Conservation (phyloP, 1,140 invertebrate species). For the Anastrepha obliqua region DNA sequence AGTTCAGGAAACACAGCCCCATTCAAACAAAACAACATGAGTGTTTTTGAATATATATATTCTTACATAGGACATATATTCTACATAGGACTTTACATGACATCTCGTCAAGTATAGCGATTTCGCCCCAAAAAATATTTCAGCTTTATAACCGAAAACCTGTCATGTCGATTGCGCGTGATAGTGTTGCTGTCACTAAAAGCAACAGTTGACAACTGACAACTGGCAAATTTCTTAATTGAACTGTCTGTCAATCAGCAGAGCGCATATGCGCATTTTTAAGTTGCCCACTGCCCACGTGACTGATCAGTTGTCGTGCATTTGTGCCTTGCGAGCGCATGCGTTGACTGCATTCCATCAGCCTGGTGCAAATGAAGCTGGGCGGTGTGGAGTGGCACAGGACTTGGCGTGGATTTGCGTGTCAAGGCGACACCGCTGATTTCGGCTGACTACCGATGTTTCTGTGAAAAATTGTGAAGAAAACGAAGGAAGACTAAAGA, state of each 20-base stretch:
- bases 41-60: too few species aligned
- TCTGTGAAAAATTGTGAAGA: background rate
- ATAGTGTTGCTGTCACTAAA: conserved; percentile 30
- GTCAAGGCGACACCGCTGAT: background rate
- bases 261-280: conserved; percentile 12
- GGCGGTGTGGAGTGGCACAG: background rate
- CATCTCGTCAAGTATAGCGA: too few species aligned
- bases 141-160: too few species aligned
- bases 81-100: too few species aligned
- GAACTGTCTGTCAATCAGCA: conserved; percentile 49
- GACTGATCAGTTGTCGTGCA: background rate
- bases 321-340: conserved; percentile 2
- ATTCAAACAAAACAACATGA: too few species aligned
- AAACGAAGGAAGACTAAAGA: background rate
- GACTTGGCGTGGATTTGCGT: background rate
- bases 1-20: too few species aligned
- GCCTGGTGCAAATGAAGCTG: background rate
- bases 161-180: background rate
- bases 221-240: conserved; percentile 50
- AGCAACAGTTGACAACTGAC: conserved; percentile 31
- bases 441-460: background rate
- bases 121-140: too few species aligned
- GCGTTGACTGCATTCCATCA: conserved; percentile 43
- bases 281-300: conserved; percentile 27
- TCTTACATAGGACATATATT: too few species aligned